Percentiles rank a stretch among this genome's conserved stretches.
phyloP scores from a whole-genome alignment of 2,888 invertebrate genomes.

The Eristalis tenax region DNA sequence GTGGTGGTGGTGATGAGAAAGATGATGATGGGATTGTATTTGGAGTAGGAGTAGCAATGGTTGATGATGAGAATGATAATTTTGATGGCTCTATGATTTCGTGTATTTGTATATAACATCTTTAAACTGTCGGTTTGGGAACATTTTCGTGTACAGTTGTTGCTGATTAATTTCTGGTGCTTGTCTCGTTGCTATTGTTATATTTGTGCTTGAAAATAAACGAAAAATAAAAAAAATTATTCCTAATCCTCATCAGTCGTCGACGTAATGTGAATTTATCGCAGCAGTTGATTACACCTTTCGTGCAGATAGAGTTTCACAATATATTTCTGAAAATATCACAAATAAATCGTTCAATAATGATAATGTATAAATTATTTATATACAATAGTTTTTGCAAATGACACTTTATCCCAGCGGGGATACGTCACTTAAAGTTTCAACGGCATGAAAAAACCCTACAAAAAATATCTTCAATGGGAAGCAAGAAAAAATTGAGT shows the following conservation, averaged over 20 bases:
- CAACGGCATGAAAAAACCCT: slow-evolving; percentile 3
- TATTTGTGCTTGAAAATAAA: slow-evolving; percentile 40
- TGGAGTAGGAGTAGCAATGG: slow-evolving; percentile 62
- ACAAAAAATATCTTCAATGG: slow-evolving; percentile 15
- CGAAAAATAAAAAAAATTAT: slow-evolving; percentile 30
- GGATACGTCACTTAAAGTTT: slow-evolving; percentile 24
- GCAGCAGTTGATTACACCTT: slow-evolving; percentile 51
- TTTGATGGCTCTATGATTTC: slow-evolving; percentile 71
- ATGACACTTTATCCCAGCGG: slow-evolving; percentile 12
- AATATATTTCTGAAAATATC: neutral
- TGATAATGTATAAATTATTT: neutral
- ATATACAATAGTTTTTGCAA: slow-evolving; percentile 1
- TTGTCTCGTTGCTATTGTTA: slow-evolving; percentile 58
- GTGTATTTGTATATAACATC: slow-evolving; percentile 71
- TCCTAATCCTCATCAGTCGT: slow-evolving; percentile 23
- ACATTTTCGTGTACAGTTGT: slow-evolving; percentile 69
- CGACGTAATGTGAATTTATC: slow-evolving; percentile 43
- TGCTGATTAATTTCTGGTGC: slow-evolving; percentile 68
- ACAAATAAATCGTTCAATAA: slow-evolving; percentile 14
- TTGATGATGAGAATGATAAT: slow-evolving; percentile 72
- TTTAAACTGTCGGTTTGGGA: slow-evolving; percentile 71
- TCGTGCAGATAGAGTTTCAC: slow-evolving; percentile 41
- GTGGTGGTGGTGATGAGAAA: slow-evolving; percentile 62
- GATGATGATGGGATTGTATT: slow-evolving; percentile 56
- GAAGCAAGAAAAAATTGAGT: slow-evolving; percentile 32